A percentile compares a stretch with the other conserved stretches of the same genome.
Conservation (phyloP, 2,797 vertebrate species). For the Cossypha niveicapilla region DNA sequence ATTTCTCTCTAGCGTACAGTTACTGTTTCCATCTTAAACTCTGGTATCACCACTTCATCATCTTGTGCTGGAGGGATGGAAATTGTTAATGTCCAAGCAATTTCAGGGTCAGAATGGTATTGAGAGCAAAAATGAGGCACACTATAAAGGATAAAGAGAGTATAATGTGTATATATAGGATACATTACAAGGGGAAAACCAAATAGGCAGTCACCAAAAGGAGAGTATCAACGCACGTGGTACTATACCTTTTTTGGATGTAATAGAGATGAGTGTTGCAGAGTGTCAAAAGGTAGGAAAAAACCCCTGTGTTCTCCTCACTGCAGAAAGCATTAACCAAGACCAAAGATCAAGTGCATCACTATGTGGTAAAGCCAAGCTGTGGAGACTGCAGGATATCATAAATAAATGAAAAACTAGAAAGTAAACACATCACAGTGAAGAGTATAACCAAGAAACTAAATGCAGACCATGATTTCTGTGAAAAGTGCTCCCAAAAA, state of each 20-base stretch:
- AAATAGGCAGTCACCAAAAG: not conserved
- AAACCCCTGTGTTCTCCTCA: not conserved
- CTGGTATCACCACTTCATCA: not conserved
- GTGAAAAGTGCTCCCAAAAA: not conserved
- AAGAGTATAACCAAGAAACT: not conserved
- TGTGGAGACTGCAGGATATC: not conserved
- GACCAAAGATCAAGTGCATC: not conserved
- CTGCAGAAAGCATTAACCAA: not conserved
- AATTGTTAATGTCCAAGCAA: not conserved
- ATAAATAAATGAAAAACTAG: not conserved
- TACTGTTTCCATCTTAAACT: not conserved
- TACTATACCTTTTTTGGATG: not conserved
- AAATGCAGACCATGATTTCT: not conserved
- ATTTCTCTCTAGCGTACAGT: not conserved
- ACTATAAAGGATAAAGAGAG: not conserved
- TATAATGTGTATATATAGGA: not conserved
- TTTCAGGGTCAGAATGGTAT: not conserved
- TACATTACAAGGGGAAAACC: not conserved
- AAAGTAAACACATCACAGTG: not conserved
- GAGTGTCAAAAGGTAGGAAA: not conserved
- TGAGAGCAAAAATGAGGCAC: not conserved
- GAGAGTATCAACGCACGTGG: rapidly evolving
- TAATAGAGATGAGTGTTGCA: not conserved
- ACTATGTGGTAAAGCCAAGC: not conserved
- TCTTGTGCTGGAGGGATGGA: not conserved